phyloP scores from a whole-genome alignment of 2,888 invertebrate species.

The Buathra laborator region DNA sequence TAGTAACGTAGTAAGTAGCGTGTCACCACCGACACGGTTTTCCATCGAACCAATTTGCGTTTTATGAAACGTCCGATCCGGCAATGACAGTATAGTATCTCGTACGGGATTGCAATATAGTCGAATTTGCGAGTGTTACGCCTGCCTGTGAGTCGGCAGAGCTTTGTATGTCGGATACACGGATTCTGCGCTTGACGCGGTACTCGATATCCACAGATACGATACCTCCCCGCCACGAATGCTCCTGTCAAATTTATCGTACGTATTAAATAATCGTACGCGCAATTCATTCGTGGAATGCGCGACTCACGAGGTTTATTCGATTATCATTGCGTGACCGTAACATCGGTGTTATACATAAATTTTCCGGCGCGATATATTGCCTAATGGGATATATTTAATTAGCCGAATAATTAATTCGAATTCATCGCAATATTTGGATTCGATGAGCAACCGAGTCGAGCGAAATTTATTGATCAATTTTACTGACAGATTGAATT shows the following conservation, averaged over 20 bases:
- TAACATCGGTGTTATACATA: background rate
- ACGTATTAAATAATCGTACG: background rate
- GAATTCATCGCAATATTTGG: background rate
- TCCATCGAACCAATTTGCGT: constrained; percentile 2
- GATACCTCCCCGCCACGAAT: background rate
- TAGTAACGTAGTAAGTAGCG: background rate
- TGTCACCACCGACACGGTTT: background rate
- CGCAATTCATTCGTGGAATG: background rate
- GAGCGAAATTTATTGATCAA: background rate
- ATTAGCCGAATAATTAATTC: background rate
- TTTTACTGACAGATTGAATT: background rate
- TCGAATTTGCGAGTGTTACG: constrained; percentile 8
- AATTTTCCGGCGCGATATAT: background rate
- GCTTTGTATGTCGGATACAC: constrained; percentile 18
- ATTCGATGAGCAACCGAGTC: background rate
- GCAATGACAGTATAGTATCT: constrained; percentile 6
- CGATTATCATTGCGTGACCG: background rate
- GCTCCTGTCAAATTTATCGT: constrained; percentile 6
- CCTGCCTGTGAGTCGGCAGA: background rate
- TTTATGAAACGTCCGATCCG: constrained; percentile 17
- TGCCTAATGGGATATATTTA: background rate
- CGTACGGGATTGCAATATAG: background rate
- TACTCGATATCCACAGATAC: constrained; percentile 11
- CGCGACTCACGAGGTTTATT: background rate
- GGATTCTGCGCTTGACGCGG: constrained; percentile 10